A percentile compares a stretch with the other conserved stretches of the same genome.
Conservation (phyloP, 2,113 vertebrate species). For the Mormyrus lacerda region DNA sequence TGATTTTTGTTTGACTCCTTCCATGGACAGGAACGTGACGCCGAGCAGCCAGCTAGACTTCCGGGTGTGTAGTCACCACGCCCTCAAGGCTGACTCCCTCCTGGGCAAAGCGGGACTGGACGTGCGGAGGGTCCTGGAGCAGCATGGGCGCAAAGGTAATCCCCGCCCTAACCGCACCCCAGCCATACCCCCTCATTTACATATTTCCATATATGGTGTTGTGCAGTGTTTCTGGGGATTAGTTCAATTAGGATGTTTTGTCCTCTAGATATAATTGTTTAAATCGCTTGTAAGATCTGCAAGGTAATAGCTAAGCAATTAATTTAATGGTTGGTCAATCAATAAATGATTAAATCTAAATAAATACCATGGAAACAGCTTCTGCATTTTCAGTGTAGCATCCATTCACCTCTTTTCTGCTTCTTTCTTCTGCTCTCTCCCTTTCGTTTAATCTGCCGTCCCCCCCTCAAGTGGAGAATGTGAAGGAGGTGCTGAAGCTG, state of each 20-base stretch:
- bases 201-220: not conserved
- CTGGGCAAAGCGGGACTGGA: slow-evolving; percentile 87
- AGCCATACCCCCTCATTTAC: not conserved
- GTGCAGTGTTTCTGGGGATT: not conserved
- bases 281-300: not conserved
- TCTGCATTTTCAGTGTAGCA: not conserved
- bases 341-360: not conserved
- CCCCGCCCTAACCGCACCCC: not conserved
- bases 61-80: slow-evolving; percentile 93
- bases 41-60: slow-evolving; percentile 86
- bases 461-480: slow-evolving; percentile 74
- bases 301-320: not conserved
- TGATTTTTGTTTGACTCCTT: not conserved
- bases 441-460: not conserved
- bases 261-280: not conserved
- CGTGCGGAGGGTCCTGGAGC: slow-evolving; percentile 76
- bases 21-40: slow-evolving; percentile 75
- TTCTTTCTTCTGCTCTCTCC: not conserved
- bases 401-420: not conserved
- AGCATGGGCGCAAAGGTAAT: slow-evolving; percentile 88
- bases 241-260: not conserved
- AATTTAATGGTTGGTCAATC: too few species aligned
- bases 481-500: slow-evolving; percentile 87
- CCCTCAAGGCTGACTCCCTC: slow-evolving; percentile 87
- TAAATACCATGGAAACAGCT: not conserved